Conservation (phyloP, 2,888 invertebrate genomes). For the Chirona hameri region DNA sequence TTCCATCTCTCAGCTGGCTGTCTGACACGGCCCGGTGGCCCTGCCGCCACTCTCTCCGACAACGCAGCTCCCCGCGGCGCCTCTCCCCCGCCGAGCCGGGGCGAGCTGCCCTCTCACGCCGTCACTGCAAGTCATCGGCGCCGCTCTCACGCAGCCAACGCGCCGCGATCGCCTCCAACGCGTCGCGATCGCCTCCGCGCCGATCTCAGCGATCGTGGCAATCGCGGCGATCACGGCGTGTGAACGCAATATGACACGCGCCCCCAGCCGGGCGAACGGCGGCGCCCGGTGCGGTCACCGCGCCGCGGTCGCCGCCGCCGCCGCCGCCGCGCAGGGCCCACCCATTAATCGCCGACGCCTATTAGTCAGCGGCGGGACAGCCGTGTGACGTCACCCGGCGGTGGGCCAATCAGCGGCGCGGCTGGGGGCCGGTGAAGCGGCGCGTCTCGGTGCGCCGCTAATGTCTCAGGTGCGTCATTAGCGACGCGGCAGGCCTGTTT, state of each 20-base stretch:
- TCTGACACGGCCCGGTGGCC: too few relatives aligned
- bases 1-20: too few relatives aligned
- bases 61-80: too few relatives aligned
- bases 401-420: background rate
- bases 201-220: background rate
- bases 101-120: too few relatives aligned
- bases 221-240: background rate
- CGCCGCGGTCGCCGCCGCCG: too few relatives aligned
- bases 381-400: constrained; percentile 4
- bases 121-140: too few relatives aligned
- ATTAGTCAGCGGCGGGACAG: background rate
- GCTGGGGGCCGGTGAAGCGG: background rate
- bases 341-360: background rate
- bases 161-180: background rate
- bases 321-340: background rate
- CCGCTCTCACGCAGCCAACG: background rate
- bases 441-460: background rate
- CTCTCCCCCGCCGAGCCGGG: too few relatives aligned
- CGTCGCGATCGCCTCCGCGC: background rate
- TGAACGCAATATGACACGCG: constrained; percentile 1
- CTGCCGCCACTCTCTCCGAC: too few relatives aligned
- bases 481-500: background rate
- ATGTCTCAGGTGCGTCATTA: background rate
- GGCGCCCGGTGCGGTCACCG: too few relatives aligned
- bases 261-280: background rate